phyloP scores from a whole-genome alignment of 2,888 invertebrate species.

The Penaeus monodon region DNA sequence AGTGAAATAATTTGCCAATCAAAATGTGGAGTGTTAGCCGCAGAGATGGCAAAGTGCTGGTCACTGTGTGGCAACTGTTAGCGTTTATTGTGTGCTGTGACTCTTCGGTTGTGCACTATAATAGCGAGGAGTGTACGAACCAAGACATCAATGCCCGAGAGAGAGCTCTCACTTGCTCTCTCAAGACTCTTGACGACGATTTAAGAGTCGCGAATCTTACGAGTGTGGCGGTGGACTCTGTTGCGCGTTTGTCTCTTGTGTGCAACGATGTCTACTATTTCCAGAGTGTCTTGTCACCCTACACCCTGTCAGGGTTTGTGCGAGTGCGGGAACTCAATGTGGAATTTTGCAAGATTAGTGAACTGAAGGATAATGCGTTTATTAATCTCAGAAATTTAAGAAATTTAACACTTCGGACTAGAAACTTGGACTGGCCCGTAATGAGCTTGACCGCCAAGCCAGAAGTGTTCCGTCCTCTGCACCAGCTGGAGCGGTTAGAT shows the following conservation, averaged over 20 bases:
- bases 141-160: constrained; percentile 41
- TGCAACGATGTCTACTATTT: constrained; percentile 84
- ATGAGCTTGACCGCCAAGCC: constrained; percentile 82
- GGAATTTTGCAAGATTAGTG: constrained; percentile 84
- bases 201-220: constrained; percentile 48
- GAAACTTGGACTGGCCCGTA: constrained; percentile 84
- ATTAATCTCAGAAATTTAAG: constrained; percentile 78
- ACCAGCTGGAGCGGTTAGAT: constrained; percentile 84
- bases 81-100: constrained; percentile 33
- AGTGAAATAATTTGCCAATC: constrained; percentile 41
- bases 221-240: constrained; percentile 33
- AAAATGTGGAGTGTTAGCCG: constrained; percentile 45
- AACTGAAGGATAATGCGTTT: constrained; percentile 80
- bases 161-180: constrained; percentile 44
- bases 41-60: constrained; percentile 44
- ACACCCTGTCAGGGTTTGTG: constrained; percentile 72
- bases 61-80: constrained; percentile 31
- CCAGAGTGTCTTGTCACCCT: constrained; percentile 78
- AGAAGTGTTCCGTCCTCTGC: constrained; percentile 82
- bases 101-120: constrained; percentile 14
- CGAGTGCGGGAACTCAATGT: constrained; percentile 80
- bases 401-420: constrained; percentile 79
- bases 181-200: constrained; percentile 48
- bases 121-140: constrained; percentile 39
- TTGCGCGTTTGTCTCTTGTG: constrained; percentile 67